Evolutionary conservation across 2,113 vertebrate genomes (phyloP).

Genomic region (Camelus bactrianus): DNA sequence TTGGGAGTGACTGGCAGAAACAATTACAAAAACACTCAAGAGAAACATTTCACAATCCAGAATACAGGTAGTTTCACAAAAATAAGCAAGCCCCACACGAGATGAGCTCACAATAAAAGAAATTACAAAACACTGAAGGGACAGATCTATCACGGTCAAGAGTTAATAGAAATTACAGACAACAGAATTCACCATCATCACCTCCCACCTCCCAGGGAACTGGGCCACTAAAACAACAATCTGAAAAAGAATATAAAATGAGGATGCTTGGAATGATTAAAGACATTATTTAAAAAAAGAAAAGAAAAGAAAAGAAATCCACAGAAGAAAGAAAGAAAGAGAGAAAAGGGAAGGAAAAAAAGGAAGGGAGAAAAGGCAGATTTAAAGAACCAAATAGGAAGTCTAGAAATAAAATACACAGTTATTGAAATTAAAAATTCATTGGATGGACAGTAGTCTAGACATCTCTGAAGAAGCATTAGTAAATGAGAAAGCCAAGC

Average conservation of each 20-base stretch:
- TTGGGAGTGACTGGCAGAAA: conserved; percentile 60
- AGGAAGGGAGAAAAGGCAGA: background rate
- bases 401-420: conserved; percentile 49
- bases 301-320: conserved; percentile 15
- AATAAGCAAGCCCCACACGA: background rate
- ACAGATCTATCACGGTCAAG: background rate
- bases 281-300: background rate
- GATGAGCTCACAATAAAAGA: conserved; percentile 66
- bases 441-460: background rate
- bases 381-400: conserved; percentile 19
- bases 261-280: background rate
- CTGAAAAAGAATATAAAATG: conserved; percentile 35
- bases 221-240: background rate
- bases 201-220: background rate
- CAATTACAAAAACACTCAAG: conserved; percentile 56
- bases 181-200: background rate
- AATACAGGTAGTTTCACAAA: conserved; percentile 36
- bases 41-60: conserved; percentile 56
- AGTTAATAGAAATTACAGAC: background rate
- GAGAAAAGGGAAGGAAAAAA: background rate
- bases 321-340: background rate
- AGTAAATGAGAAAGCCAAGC: background rate
- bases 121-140: conserved; percentile 46
- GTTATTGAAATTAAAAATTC: conserved; percentile 30
- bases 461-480: background rate